Percentiles rank a stretch among this genome's conserved stretches.
Conservation (phyloP, 2,888 invertebrate genomes). For the Ophion slaviceki region DNA sequence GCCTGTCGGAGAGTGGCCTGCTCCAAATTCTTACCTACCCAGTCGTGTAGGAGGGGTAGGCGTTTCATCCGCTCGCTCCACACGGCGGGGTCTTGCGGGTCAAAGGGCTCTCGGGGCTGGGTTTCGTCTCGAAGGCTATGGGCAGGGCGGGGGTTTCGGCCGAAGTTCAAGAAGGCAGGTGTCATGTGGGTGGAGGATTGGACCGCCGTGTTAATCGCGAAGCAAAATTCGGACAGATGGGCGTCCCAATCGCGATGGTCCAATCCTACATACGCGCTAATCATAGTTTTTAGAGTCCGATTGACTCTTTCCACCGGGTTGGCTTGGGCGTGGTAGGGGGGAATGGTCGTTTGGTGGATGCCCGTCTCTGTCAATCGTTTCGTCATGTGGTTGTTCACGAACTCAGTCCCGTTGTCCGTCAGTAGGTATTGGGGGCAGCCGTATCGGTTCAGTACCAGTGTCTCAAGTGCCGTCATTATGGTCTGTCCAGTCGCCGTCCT, state of each 20-base stretch:
- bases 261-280: neutral
- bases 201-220: no score
- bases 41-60: no score
- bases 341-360: neutral
- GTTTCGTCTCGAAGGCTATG: no score
- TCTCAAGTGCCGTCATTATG: conserved; percentile 6
- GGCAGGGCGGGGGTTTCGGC: no score
- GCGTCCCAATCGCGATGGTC: no score
- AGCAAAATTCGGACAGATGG: no score
- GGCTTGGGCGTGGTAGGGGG: conserved; percentile 26
- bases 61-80: no score
- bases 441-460: neutral
- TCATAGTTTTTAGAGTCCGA: neutral
- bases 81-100: no score
- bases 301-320: conserved; percentile 3
- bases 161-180: no score
- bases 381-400: neutral
- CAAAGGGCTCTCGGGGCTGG: no score
- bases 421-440: neutral
- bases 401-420: no score
- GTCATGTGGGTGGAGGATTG: no score
- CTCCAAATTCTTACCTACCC: neutral
- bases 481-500: conserved; percentile 4
- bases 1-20: neutral
- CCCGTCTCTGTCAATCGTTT: neutral